Base-by-base conservation (phyloP, 2,888 invertebrate genomes). In the Dryobota labecula region DNA sequence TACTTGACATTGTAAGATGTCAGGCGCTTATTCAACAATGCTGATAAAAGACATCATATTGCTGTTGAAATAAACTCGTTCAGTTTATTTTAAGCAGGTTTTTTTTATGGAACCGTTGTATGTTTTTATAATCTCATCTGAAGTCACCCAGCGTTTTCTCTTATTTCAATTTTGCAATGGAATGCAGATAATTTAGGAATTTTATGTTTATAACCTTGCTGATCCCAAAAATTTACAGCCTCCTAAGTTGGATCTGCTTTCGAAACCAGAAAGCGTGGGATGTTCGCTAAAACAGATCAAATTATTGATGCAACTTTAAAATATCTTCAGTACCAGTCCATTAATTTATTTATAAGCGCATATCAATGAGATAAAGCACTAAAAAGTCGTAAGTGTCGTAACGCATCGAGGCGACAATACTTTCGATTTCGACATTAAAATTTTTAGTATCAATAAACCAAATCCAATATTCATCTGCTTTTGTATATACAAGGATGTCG, bases 1-100 rank as follows among this genome's bases (percentile, higher is more conserved):
- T 70, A 64, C 63, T 86, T 86, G 77, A 84, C 73, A 76, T 79
- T 84, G 86, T 70, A 38, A 72, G 41, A 72, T 72, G 57, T 71
- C 64, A 56, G 24, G 58, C 33, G 30, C 45, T 53, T 63, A 57
- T 56, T 33, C 33, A 33, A 58, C 73, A 68, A 57, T 18, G 18
- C 33, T 67, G 77, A 82, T 84, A 73, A 84, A 65, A 57, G 11
- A 43, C 65, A 66, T 53, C 41, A 64, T 13, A 27, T 24, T 45
- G 33, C 27, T 51, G 36, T 36, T 38, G 30, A 30, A 43, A 36
- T n/a, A 15, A 27, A 53, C 7, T 38, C n/a, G 2, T 27, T 58
- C 24, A 27, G 20, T 70, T 0, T n/a, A n/a, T n/a, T 73, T 72
- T 15, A 15, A 30, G 11, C 8, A 24, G 24, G n/a, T 27, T 47